Base-by-base conservation (phyloP, 2,888 invertebrate genomes). In the Oscheius sp. region DNA sequence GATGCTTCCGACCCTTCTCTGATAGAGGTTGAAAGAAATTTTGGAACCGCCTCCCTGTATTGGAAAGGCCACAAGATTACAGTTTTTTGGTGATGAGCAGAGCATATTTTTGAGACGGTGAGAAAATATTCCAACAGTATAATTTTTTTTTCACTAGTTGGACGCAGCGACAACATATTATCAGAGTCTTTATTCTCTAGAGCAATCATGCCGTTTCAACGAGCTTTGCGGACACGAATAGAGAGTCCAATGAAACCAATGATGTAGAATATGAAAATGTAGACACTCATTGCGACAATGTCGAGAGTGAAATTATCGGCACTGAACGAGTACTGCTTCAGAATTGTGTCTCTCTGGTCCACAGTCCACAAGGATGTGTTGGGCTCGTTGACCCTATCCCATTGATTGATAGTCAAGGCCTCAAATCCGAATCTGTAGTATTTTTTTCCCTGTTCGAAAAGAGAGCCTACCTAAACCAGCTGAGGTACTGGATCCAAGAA, bases 321-420 rank as follows among this genome's bases (percentile, higher is more conserved):
- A 21, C 76, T 68, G 79, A 88, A 88, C 29, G 87, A 85, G 5
- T 77, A 60, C 48, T 78, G 68, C 35, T 74, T 70, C 51, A 80
- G 70, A 29, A 78, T 73, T 2, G 73, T 76, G 47, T 80, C 79
- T 10, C 77, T 70, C n/a, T 79, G 72, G 74, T 77, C 70, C 21
- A 72, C 70, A 11, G 75, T 74, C 76, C 77, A 75, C 13, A 48
- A 75, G 5, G 74, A 76, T 2, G 66, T 70, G 55, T 78, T 77
- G 29, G 76, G 84, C 50, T 77, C 85, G 74, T 81, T 79, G 9
- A 83, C 83, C 59, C 75, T 75, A 13, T 73, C 76, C 85, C 85
- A 84, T 71, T 83, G 87, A 59, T 84, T 84, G 73, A 84, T 83
- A 10, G 80, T 77, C 63, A 76, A 77, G 37, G 80, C 95, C 95